Percentiles rank a stretch among this genome's conserved stretches.
phyloP scores from a whole-genome alignment of 2,888 invertebrate genomes.

The Dermolepida albohirtum region DNA sequence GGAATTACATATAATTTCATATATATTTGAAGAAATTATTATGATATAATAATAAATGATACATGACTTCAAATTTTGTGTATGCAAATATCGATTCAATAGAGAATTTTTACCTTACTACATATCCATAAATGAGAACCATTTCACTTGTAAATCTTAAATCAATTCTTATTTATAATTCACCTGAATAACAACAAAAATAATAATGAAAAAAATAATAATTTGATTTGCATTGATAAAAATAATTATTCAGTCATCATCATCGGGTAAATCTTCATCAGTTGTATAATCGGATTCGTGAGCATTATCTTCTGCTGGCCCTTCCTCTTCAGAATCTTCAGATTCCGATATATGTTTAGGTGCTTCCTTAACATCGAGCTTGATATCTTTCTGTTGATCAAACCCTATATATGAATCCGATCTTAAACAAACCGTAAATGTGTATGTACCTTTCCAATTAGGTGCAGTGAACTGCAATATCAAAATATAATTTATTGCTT shows the following conservation, averaged over 20 bases:
- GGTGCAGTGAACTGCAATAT: constrained; percentile 87
- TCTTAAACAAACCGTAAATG: constrained; percentile 91
- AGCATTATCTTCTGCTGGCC: constrained; percentile 71
- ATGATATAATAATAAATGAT: too few species aligned
- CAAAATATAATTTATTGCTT: not conserved
- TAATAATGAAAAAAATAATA: constrained; percentile 4
- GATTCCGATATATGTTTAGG: constrained; percentile 96
- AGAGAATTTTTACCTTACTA: not conserved
- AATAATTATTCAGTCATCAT: constrained; percentile 41
- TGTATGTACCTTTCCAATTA: constrained; percentile 90
- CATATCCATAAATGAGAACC: too few species aligned
- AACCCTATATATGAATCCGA: constrained; percentile 98
- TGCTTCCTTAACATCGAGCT: constrained; percentile 97
- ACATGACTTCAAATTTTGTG: not conserved
- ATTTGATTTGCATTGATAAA: constrained; percentile 3
- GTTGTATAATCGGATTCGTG: constrained; percentile 77
- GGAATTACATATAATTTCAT: too few species aligned
- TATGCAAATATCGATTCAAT: constrained; percentile 3
- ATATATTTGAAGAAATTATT: too few species aligned
- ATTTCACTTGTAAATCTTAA: not conserved
- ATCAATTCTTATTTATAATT: constrained; percentile 25
- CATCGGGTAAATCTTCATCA: constrained; percentile 74
- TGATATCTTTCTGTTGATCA: constrained; percentile 95
- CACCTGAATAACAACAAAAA: constrained; percentile 26
- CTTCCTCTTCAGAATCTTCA: constrained; percentile 85